Base-by-base conservation (phyloP, 2,888 invertebrate genomes). In the Phalera bucephala region DNA sequence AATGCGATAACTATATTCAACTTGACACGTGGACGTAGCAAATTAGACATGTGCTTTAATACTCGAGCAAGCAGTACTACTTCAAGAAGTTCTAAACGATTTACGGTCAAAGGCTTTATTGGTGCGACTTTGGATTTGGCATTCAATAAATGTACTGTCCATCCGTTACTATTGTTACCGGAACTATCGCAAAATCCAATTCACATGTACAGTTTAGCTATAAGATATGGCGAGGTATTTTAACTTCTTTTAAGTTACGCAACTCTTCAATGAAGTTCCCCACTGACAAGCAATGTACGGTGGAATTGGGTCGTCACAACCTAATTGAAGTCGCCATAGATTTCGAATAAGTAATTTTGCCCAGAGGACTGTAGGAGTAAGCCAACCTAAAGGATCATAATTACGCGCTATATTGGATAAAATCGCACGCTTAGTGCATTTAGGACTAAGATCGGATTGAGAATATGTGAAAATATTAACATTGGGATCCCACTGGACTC, bases 101-200 rank as follows among this genome's bases (percentile, higher is more conserved):
- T 23, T 1, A 32, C 17, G 7, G 32, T 23, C 10, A 32, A 14
- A n/a, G 22, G n/a, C 6, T 32, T 32, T 15, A 32, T 11, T 3
- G 32, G 32, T 13, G 32, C 32, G 2, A 32, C 32, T 23, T 14
- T 32, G 6, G 22, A 23, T 23, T 31, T 31, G 9, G 20, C 31
- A 2, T 20, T n/a, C 1, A 31, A 6, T 8, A 31, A 21, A 11
- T 21, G 9, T 8, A 19, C 15, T 3, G 6, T 12, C 2, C 8
- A 6, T 8, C 11, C 1, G 9, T 2, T 15, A 21, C 11, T 3
- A 14, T 4, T 23, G n/a, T 1, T 14, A 4, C n/a, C 2, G 1
- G 31, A 32, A 3, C 15, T 23, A 13, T 32, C 31, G 7, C 31
- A 23, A 14, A 32, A 21, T n/a, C 31, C 31, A 3, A 32, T 9